phyloP scores from a whole-genome alignment of 2,113 vertebrate species.

The Cebidichthys violaceus region DNA sequence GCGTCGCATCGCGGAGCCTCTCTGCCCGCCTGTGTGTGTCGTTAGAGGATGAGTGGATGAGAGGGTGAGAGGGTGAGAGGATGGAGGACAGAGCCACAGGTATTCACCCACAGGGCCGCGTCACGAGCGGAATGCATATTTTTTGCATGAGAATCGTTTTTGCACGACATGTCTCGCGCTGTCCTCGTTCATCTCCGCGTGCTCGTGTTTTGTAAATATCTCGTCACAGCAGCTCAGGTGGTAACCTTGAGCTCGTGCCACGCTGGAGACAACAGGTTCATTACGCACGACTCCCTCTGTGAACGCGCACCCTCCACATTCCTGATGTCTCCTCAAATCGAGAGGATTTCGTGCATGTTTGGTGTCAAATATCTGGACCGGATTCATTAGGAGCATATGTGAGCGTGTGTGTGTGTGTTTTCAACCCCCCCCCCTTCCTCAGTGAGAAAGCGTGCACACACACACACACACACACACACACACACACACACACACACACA shows the following conservation, averaged over 20 bases:
- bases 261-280: conserved; percentile 59
- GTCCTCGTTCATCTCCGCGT: not conserved
- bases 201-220: conserved; percentile 2
- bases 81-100: conserved; percentile 45
- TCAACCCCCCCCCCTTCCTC: conserved; percentile 22
- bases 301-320: not conserved
- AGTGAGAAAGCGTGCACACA: conserved; percentile 60
- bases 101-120: conserved; percentile 41
- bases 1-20: conserved; percentile 56
- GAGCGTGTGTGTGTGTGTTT: conserved; percentile 52
- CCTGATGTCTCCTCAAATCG: not conserved
- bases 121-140: not conserved
- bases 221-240: not conserved
- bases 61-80: not conserved
- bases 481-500: conserved; percentile 46
- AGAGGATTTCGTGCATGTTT: not conserved
- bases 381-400: conserved; percentile 11
- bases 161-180: not conserved
- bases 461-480: conserved; percentile 35
- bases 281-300: conserved; percentile 51
- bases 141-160: conserved; percentile 1
- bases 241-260: conserved; percentile 64
- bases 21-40: not conserved
- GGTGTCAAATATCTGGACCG: conserved; percentile 17
- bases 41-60: not conserved